These are phyloP conservation scores for Tetramorium simillimum DNA, from an alignment of 1,140 invertebrate species.

Conservation along the genomic window DNA sequence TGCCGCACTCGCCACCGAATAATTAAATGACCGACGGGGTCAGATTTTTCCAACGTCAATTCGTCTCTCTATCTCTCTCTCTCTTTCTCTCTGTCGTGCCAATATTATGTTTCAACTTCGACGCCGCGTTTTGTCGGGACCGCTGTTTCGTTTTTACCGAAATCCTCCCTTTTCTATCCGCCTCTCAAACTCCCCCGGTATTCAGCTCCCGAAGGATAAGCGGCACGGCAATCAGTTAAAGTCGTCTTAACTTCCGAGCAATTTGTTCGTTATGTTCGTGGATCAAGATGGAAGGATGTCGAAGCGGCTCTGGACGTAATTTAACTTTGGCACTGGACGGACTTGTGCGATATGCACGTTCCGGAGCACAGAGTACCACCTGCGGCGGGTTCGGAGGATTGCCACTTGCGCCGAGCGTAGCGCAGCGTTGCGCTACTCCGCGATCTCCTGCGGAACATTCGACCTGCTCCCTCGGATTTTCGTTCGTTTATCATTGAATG, in stretches of 20 bases:
- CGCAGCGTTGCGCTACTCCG: constrained; percentile 1
- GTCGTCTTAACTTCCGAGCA: constrained; percentile 53
- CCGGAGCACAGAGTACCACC: constrained; percentile 36
- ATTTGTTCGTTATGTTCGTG: constrained; percentile 59
- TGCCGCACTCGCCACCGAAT: background rate
- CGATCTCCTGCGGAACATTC: constrained; percentile 9
- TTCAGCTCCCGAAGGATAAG: constrained; percentile 30
- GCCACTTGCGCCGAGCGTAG: constrained; percentile 20
- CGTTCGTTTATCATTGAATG: constrained; percentile 9
- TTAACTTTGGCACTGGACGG: constrained; percentile 61
- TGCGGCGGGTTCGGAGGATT: constrained; percentile 24
- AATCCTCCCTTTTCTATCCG: background rate
- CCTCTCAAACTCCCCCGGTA: background rate
- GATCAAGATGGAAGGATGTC: constrained; percentile 35
- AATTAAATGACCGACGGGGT: constrained; percentile 17
- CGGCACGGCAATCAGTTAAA: constrained; percentile 49
- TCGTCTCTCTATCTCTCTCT: too few species aligned
- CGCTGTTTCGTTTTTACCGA: background rate
- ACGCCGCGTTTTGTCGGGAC: background rate
- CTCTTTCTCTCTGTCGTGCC: too few species aligned
- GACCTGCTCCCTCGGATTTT: constrained; percentile 24
- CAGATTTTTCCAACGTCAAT: constrained; percentile 41
- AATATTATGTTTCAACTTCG: background rate
- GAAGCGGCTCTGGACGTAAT: constrained; percentile 61
- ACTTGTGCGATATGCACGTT: constrained; percentile 52